A percentile compares a stretch with the other conserved stretches of the same genome.
These are phyloP conservation scores for Cebidichthys violaceus DNA, from an alignment of 2,113 vertebrate genomes.

Conservation along the genomic window DNA sequence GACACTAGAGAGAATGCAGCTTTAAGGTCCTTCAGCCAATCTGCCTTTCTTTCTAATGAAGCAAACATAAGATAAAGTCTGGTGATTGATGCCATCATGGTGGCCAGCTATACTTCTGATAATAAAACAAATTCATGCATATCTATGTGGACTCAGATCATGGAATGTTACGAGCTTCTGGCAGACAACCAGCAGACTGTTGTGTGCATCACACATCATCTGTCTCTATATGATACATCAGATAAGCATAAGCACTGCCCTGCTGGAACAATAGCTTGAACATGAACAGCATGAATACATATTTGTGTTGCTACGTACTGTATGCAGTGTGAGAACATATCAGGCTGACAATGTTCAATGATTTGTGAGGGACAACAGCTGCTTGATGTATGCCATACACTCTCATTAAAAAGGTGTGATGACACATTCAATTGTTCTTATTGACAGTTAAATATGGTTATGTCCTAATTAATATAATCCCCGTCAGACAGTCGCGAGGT, in stretches of 20 bases:
- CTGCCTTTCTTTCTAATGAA: neutral
- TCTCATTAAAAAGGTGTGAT: slow-evolving; percentile 10
- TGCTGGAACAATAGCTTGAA: neutral
- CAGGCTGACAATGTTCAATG: neutral
- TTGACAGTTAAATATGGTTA: slow-evolving; percentile 9
- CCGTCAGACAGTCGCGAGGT: neutral
- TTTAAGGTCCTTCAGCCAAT: neutral
- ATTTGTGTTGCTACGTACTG: neutral
- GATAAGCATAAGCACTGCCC: neutral
- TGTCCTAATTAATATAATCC: neutral
- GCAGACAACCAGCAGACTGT: neutral
- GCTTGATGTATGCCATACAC: neutral
- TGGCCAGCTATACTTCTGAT: neutral
- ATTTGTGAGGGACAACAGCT: neutral
- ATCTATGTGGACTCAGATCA: too few relatives aligned
- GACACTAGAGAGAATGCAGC: neutral
- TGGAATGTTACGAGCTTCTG: too few relatives aligned
- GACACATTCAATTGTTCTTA: neutral
- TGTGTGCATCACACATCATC: neutral
- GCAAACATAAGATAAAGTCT: neutral
- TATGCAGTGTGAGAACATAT: neutral
- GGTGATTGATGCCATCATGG: neutral
- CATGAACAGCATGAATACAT: neutral
- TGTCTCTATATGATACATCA: too few relatives aligned
- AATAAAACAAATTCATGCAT: neutral